Percentiles rank a stretch among this genome's conserved stretches.
Conservation (phyloP, 2,113 vertebrate genomes). For the Heliornis fulica region DNA sequence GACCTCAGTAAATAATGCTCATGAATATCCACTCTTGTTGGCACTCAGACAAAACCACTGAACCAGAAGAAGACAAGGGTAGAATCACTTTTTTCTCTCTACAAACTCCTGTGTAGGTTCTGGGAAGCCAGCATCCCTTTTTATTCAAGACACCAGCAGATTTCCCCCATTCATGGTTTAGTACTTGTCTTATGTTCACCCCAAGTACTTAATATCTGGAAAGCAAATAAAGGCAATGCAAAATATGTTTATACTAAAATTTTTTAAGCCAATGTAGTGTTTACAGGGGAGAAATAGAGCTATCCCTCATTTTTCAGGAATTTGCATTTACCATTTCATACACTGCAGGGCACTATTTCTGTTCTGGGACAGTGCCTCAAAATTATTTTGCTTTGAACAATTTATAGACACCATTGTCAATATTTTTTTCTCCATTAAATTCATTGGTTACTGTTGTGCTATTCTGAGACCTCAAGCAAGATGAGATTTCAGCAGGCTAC, state of each 20-base stretch:
- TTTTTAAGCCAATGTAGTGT: neutral
- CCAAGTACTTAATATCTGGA: neutral
- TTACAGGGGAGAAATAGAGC: neutral
- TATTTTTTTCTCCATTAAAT: neutral
- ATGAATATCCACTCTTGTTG: neutral
- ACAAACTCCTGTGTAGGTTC: neutral
- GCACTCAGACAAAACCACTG: neutral
- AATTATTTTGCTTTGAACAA: neutral
- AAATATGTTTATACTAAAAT: neutral
- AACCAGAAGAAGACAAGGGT: neutral
- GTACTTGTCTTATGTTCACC: neutral
- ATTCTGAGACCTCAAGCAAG: neutral
- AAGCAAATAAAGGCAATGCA: neutral
- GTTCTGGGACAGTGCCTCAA: neutral
- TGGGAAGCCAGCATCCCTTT: neutral
- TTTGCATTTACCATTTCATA: neutral
- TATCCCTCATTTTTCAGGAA: neutral
- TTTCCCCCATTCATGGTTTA: neutral
- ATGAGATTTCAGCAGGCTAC: neutral
- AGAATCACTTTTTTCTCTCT: neutral
- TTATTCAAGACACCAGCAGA: neutral
- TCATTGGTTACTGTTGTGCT: neutral
- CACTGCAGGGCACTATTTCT: neutral
- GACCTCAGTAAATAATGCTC: neutral
- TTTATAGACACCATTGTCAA: neutral